Evolutionary conservation across 2,888 invertebrate genomes (phyloP), one percentile per base, ranked within the genome.

Genomic region (Alsophila aescularia): DNA sequence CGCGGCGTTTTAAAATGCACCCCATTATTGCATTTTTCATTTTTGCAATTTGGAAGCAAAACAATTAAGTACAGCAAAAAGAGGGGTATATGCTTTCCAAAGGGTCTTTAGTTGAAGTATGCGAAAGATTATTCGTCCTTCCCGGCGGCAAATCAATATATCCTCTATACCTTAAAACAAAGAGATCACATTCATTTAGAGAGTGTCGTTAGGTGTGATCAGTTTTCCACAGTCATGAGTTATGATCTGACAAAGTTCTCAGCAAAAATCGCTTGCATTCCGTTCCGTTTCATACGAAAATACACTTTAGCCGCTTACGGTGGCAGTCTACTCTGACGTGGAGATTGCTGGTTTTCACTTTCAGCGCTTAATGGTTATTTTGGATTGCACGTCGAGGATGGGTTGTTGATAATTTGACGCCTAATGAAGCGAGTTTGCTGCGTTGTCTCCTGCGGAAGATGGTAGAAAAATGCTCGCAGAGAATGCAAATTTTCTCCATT

Each of bases 371-470:
- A 81, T 77, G 86, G 77, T 82, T 81, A 83, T 81, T 85, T 88
- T 85, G 60, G 79, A 77, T 78, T 87, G 87, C 70, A 74, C 77
- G 70, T 73, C 70, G 60, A 65, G 72, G 72, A 75, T 79, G 74
- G 80, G 81, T 81, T 83, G 84, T 81, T 84, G 87, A 89, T 90
- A 89, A 90, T 91, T 90, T 87, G 81, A 73, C 70, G 85, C 81
- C 90, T 89, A 90, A 91, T 90, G 90, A 90, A 90, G 85, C 87
- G 79, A 79, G 77, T 77, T 74, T 73, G 77, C 79, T 80, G 78
- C 74, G 76, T 79, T 81, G 82, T 85, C 85, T 83, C 81, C 79
- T 76, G 70, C 78, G 84, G 83, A 86, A 84, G 83, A 83, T 77
- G 80, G 83, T 81, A 77, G 83, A 87, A 88, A 88, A 90, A 87